A percentile compares a stretch with the other conserved stretches of the same genome.
Conservation (phyloP, 2,797 vertebrate genomes). For the Buphagus erythrorhynchus region DNA sequence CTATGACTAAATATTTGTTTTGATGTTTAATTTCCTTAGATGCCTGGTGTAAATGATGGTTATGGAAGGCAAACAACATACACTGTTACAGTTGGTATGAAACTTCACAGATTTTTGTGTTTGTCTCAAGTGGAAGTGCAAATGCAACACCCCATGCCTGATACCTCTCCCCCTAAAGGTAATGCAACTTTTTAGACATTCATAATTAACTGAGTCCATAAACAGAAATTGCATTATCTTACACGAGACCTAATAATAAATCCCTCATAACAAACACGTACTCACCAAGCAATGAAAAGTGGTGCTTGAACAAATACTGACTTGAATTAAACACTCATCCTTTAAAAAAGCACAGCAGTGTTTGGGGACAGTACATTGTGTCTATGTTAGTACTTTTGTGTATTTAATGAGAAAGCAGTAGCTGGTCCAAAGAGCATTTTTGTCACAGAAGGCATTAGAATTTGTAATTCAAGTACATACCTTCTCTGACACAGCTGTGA, state of each 20-base stretch:
- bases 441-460: not conserved
- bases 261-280: not conserved
- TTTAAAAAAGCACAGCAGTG: not conserved
- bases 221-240: not conserved
- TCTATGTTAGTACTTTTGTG: rapidly evolving
- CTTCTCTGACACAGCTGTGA: not conserved
- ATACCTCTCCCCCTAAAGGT: not conserved
- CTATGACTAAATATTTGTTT: not conserved
- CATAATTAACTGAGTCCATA: not conserved
- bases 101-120: not conserved
- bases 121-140: not conserved
- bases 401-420: not conserved
- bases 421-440: not conserved
- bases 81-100: not conserved
- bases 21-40: not conserved
- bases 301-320: not conserved
- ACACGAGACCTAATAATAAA: not conserved
- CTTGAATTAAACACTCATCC: not conserved
- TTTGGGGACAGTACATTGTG: not conserved
- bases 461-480: not conserved
- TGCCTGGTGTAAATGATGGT: not conserved
- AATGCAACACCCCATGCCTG: rapidly evolving
- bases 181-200: not conserved
- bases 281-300: not conserved
- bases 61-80: not conserved